Evolutionary conservation across 1,140 invertebrate genomes (phyloP), one percentile per base, ranked within the genome.

Genomic region (Cyrtorhinus lividipennis): DNA sequence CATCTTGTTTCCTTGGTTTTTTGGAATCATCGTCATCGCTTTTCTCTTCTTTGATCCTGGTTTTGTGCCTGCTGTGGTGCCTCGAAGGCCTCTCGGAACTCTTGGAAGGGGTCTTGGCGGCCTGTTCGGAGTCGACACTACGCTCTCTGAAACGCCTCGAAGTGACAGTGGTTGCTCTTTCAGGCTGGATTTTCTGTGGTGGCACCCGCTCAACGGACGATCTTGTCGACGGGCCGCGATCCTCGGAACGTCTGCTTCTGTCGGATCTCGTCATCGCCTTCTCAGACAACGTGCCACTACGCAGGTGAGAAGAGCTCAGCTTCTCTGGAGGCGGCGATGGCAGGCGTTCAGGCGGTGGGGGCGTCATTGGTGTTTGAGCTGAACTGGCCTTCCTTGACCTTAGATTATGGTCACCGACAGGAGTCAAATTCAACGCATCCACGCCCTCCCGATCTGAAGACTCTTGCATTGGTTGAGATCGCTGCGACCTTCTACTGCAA

Each of bases 301-400:
- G 48, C 12, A 53, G 48, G 5, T 15, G 12, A 8, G 48, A 20
- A 22, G 48, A 20, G 10, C 48, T 22, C 48, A 53, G 48, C 20
- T 53, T 53, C 20, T 53, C 48, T 13, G 48, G 48, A 22, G 48
- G 48, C 20, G 48, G 48, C 20, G 48, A 53, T 13, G 48, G 48
- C 20, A 53, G 18, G 8, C 48, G 48, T 22, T 53, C 48, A 53
- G 48, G 48, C 10, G 18, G 12, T 13, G 48, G 48, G 5, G 48
- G 48, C 20, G 48, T 10, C 8, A 53, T 53, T 5, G 48, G 48
- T 13, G 48, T 53, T 53, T 53, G 48, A 53, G 48, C 48, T 13
- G 48, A 53, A 53, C 18, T 53, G 20, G 48, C 48, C 20, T 53
- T 53, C 20, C 48, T 53, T 20, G 48, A 53, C 48, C 48, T 53